phyloP scores from a whole-genome alignment of 2,888 invertebrate genomes.

The Tetramorium bicarinatum region DNA sequence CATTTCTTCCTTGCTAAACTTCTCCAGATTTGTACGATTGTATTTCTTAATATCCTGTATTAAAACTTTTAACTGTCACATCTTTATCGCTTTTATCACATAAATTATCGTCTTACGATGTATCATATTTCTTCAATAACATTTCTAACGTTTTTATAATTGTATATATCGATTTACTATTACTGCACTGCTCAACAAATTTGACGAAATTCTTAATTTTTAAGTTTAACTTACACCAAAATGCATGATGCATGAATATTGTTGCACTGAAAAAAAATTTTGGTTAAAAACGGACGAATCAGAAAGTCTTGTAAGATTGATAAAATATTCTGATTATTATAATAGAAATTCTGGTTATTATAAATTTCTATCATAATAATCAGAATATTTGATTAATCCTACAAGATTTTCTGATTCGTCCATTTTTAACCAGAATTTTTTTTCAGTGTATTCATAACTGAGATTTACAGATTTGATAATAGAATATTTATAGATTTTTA shows the following conservation, averaged over 20 bases:
- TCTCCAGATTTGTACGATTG: slow-evolving; percentile 51
- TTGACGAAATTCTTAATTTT: neutral
- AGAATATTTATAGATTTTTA: neutral
- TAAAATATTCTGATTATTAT: too few species aligned
- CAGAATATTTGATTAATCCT: too few species aligned
- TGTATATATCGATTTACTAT: neutral
- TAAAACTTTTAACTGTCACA: slow-evolving; percentile 45
- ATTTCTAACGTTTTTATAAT: neutral
- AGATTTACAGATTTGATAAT: neutral
- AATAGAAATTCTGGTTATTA: too few species aligned
- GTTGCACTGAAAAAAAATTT: too few species aligned
- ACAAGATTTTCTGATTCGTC: too few species aligned
- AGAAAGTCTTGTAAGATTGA: too few species aligned
- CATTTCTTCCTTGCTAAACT: slow-evolving; percentile 63
- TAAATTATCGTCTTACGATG: neutral
- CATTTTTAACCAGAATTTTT: too few species aligned
- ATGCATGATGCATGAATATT: too few species aligned
- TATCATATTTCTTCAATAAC: neutral
- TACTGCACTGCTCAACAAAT: neutral
- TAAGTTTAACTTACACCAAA: neutral
- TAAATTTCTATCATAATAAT: too few species aligned
- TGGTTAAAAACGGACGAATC: too few species aligned
- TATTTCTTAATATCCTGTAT: slow-evolving; percentile 55
- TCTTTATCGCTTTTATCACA: slow-evolving; percentile 9
- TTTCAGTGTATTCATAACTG: too few species aligned